Evolutionary conservation across 1,140 invertebrate genomes (phyloP).

Genomic region (Drosophila murphyi): DNA sequence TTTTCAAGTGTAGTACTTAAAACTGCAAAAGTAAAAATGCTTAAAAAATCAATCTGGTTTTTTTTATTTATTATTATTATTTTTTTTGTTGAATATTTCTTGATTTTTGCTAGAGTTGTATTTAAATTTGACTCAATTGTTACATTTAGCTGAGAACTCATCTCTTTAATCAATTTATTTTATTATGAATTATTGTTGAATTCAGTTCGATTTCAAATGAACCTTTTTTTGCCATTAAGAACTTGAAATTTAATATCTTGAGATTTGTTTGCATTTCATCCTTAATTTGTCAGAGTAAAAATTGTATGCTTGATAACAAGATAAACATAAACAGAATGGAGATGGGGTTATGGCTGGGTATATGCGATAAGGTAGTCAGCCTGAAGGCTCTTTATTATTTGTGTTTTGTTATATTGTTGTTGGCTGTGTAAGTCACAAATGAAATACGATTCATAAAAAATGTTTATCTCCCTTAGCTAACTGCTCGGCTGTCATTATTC

Average conservation of each 20-base stretch:
- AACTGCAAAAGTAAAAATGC: no score
- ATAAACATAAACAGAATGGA: no score
- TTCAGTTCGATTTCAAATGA: no score
- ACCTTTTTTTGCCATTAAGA: no score
- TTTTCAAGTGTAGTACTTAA: not conserved
- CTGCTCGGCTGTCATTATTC: constrained; percentile 65
- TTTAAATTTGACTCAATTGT: no score
- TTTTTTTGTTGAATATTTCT: no score
- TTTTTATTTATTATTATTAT: no score
- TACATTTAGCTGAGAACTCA: no score
- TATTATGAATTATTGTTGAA: no score
- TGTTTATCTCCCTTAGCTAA: constrained; percentile 43
- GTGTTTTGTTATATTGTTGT: constrained; percentile 5
- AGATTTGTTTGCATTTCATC: not conserved
- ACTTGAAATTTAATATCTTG: not conserved
- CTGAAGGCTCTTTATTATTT: constrained; percentile 1
- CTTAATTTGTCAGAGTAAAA: not conserved
- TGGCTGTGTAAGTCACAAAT: constrained; percentile 23
- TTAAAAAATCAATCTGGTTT: no score
- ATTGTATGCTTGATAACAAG: not conserved
- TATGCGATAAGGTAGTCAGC: not conserved
- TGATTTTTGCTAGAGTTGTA: no score
- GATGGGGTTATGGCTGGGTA: not conserved
- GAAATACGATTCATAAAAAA: constrained; percentile 61
- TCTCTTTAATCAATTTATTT: no score